Conservation (phyloP, 1,140 invertebrate species). For the Drosophila chauvacae region DNA sequence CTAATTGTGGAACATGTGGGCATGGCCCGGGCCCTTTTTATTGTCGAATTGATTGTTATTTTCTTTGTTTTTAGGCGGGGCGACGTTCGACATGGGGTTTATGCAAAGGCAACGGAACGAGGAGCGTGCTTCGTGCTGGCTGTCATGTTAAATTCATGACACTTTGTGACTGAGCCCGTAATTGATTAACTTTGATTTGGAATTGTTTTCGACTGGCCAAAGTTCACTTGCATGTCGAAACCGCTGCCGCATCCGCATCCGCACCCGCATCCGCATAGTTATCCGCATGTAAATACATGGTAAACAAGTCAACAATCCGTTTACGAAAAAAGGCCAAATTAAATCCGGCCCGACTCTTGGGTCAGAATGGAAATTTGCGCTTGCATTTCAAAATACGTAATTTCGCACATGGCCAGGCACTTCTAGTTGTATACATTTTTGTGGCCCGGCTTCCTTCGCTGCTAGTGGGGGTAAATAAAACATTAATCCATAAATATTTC, state of each 20-base stretch:
- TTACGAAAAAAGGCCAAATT: slow-evolving; percentile 42
- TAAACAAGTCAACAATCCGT: slow-evolving; percentile 49
- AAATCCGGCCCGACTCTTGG: slow-evolving; percentile 26
- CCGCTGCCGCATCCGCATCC: neutral
- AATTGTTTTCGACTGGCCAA: slow-evolving; percentile 44
- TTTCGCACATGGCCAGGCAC: slow-evolving; percentile 52
- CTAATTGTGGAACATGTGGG: slow-evolving; percentile 72
- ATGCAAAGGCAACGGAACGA: slow-evolving; percentile 27
- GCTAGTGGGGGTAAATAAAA: slow-evolving; percentile 35
- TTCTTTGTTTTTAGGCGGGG: neutral
- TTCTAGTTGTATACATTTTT: slow-evolving; percentile 27
- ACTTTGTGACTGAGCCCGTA: slow-evolving; percentile 62
- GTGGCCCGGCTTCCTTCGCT: neutral
- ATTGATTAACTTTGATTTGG: slow-evolving; percentile 79
- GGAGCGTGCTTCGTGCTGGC: slow-evolving; percentile 52
- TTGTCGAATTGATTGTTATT: slow-evolving; percentile 36
- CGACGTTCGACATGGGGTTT: neutral
- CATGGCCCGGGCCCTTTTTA: slow-evolving; percentile 10
- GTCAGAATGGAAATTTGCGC: slow-evolving; percentile 39
- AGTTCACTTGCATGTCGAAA: slow-evolving; percentile 32
- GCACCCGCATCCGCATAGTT: slow-evolving; percentile 25
- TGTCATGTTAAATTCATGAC: slow-evolving; percentile 63
- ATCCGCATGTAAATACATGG: slow-evolving; percentile 52
- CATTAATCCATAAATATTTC: slow-evolving; percentile 51
- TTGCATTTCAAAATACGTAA: slow-evolving; percentile 47